phyloP scores from a whole-genome alignment of 2,113 vertebrate species.

The Plecturocebus donacophilus region DNA sequence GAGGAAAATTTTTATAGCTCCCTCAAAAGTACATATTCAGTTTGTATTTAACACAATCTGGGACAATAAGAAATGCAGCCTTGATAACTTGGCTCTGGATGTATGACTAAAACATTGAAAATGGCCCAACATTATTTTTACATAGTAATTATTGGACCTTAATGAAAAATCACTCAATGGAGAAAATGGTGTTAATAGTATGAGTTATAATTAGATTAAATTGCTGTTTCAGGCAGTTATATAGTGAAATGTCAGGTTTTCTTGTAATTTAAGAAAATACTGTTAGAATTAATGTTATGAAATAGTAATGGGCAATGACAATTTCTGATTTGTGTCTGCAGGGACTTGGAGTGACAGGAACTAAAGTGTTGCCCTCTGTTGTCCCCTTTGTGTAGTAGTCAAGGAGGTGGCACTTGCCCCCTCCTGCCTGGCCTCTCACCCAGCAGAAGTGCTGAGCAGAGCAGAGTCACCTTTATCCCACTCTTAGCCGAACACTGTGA shows the following conservation, averaged over 20 bases:
- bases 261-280: background rate
- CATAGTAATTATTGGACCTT: slow-evolving; percentile 9
- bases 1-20: slow-evolving; percentile 44
- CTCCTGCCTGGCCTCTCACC: background rate
- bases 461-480: background rate
- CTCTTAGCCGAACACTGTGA: background rate
- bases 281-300: too few relatives aligned
- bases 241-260: background rate
- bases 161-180: background rate
- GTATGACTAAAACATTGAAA: slow-evolving; percentile 34
- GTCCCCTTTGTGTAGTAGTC: rapidly evolving
- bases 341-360: background rate
- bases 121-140: slow-evolving; percentile 14
- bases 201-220: background rate
- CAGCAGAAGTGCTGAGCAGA: background rate
- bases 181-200: background rate
- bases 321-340: rapidly evolving
- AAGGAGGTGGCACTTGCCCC: rapidly evolving
- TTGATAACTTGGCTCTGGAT: slow-evolving; percentile 31
- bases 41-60: slow-evolving; percentile 41
- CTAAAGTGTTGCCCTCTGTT: rapidly evolving
- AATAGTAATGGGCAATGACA: rapidly evolving
- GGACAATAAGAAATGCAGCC: slow-evolving; percentile 15
- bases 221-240: background rate
- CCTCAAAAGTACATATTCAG: slow-evolving; percentile 38